phyloP scores from a whole-genome alignment of 2,888 invertebrate species.

The Barypeithes pellucidus region DNA sequence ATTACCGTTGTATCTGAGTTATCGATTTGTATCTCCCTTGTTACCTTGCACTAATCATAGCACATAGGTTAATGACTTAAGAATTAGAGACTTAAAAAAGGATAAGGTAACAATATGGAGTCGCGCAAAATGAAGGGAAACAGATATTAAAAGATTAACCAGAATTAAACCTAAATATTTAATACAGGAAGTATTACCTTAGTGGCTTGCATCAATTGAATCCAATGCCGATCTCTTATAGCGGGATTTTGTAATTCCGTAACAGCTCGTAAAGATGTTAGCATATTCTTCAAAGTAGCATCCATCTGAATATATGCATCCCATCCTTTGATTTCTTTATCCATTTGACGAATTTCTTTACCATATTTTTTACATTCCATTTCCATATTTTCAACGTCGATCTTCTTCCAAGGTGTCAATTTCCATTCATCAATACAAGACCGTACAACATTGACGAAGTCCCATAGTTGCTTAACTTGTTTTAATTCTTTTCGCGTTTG shows the following conservation, averaged over 20 bases:
- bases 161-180: too few species aligned
- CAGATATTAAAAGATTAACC: too few species aligned
- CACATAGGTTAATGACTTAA: too few species aligned
- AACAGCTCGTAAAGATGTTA: conserved; percentile 93
- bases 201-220: conserved; percentile 93
- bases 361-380: conserved; percentile 92
- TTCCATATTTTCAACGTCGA: conserved; percentile 95
- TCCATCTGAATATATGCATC: conserved; percentile 88
- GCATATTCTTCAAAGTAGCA: conserved; percentile 89
- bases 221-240: conserved; percentile 95
- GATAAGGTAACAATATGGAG: too few species aligned
- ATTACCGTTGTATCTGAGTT: too few species aligned
- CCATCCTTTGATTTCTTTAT: conserved; percentile 86
- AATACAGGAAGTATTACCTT: conserved; percentile 73
- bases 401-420: conserved; percentile 93
- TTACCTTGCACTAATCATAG: too few species aligned
- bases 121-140: too few species aligned
- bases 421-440: conserved; percentile 94
- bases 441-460: conserved; percentile 86
- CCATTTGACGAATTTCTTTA: conserved; percentile 85
- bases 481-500: conserved; percentile 84
- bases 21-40: too few species aligned
- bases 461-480: conserved; percentile 89
- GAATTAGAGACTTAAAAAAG: too few species aligned
- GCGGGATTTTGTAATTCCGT: conserved; percentile 96